phyloP scores from a whole-genome alignment of 1,140 invertebrate genomes.

The Muscidifurax raptorellus region DNA sequence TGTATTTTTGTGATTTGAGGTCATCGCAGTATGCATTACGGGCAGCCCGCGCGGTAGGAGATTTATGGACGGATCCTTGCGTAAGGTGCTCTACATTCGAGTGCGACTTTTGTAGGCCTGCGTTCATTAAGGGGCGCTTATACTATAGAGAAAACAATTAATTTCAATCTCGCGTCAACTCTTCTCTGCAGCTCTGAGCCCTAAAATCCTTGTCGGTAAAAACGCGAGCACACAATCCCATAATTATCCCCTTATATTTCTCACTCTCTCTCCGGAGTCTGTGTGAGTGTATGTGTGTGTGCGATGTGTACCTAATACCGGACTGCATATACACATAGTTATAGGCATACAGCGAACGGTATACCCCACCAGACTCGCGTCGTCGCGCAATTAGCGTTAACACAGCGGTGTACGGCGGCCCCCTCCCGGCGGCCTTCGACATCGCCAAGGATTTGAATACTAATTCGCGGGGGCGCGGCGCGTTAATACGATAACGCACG shows the following conservation, averaged over 20 bases:
- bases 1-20: background rate
- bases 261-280: background rate
- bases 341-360: no score
- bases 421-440: background rate
- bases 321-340: background rate
- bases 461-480: conserved; percentile 40
- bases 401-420: background rate
- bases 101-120: no score
- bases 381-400: conserved; percentile 30
- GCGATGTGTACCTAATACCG: no score
- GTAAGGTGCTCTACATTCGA: background rate
- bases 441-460: conserved; percentile 35
- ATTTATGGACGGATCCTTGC: background rate
- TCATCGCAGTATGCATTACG: background rate
- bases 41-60: background rate
- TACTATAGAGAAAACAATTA: no score
- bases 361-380: background rate
- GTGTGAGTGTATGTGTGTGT: background rate
- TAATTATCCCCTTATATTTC: background rate
- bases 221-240: background rate
- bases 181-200: no score
- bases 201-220: background rate
- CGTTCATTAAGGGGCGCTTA: no score
- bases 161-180: background rate
- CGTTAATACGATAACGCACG: conserved; percentile 41